Base-by-base conservation (phyloP, 2,888 invertebrate species). In the Xestoiulus laeticollis region DNA sequence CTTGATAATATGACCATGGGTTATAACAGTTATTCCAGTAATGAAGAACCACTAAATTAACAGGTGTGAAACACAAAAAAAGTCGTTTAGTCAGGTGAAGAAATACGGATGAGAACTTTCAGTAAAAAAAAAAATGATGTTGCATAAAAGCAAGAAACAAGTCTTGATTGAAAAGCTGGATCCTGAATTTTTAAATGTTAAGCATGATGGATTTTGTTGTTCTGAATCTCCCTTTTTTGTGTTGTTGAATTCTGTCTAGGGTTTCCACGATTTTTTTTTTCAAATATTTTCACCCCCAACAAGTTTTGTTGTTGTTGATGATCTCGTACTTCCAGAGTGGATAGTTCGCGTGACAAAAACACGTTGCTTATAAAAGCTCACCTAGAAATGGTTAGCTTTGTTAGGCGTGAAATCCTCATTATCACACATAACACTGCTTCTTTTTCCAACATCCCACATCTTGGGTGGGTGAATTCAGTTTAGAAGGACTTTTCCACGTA, bases 351-450 rank as follows among this genome's bases (percentile, higher is more conserved):
- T 59, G 68, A 68, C 68, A 26, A 68, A 68, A 68, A 68, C 38
- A 38, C 26, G 68, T 68, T 26, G 26, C 68, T 68, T n/a, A n/a
- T n/a, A 26, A 68, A 68, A 68, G 68, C 26, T 68, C 26, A 68
- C 26, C 68, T 68, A 26, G 26, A 68, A 68, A 68, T 26, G 68
- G 22, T n/a, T 4, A 26, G 26, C 26, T 22, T 68, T 22, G 22
- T 68, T 22, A 26, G 26, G 85, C 85, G 44, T 85, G 85, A 85
- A 85, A 85, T 85, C 30, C 30, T n/a, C 19, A 85, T 85, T 85
- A 48, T 44, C 85, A 85, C 85, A 85, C 85, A n/a, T 26, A 68
- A 26, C 68, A 68, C 68, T 5, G n/a, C 6, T n/a, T n/a, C n/a
- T 10, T 68, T 68, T 68, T 1, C 26, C 6, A 68, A 26, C 68